A percentile compares a stretch with the other conserved stretches of the same genome.
Conservation (phyloP, 2,797 vertebrate genomes). For the Megalops cyprinoides region DNA sequence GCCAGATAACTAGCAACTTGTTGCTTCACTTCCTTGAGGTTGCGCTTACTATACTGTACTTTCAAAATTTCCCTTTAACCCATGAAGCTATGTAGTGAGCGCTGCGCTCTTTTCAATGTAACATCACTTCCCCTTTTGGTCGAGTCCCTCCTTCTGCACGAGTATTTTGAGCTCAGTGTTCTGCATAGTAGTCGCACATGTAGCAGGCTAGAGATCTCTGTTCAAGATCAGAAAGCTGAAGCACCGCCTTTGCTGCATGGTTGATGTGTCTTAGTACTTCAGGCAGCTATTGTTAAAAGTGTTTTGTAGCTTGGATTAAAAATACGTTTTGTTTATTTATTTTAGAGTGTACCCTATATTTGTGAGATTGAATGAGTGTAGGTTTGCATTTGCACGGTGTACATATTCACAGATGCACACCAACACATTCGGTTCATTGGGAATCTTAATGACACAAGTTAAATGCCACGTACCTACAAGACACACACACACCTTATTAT, state of each 20-base stretch:
- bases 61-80: slow-evolving; percentile 16
- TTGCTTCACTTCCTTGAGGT: background rate
- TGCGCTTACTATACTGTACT: background rate
- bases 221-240: background rate
- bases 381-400: background rate
- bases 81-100: slow-evolving; percentile 27
- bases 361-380: background rate
- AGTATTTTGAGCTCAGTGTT: too few relatives aligned
- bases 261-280: too few relatives aligned
- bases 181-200: too few relatives aligned
- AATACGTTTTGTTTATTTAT: too few relatives aligned
- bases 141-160: slow-evolving; percentile 43
- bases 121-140: slow-evolving; percentile 72
- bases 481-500: background rate
- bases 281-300: too few relatives aligned
- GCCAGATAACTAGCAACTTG: background rate
- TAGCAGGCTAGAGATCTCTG: too few relatives aligned
- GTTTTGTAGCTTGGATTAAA: too few relatives aligned
- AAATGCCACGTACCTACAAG: too few relatives aligned
- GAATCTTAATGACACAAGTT: background rate
- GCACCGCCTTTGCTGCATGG: slow-evolving; percentile 13
- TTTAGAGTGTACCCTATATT: background rate
- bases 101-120: slow-evolving; percentile 52
- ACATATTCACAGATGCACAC: background rate
- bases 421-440: background rate